Percentiles rank a stretch among this genome's conserved stretches.
Evolutionary conservation across 2,113 vertebrate species (phyloP).

Genomic region (Lagopus leucura): DNA sequence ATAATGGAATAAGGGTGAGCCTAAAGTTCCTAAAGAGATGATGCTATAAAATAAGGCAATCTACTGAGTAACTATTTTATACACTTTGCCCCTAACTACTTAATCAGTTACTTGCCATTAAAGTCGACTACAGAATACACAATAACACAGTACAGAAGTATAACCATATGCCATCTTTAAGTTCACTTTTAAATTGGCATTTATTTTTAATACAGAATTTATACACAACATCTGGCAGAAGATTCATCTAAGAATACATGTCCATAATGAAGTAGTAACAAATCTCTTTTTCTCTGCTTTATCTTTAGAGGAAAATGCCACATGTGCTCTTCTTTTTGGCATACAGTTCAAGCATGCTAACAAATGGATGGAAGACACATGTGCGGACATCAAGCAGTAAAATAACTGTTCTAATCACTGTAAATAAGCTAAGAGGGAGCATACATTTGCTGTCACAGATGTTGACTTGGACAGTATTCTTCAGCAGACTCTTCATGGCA

Average conservation of each 20-base stretch:
- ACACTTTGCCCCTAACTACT: not conserved
- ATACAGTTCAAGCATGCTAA: not conserved
- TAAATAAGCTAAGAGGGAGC: not conserved
- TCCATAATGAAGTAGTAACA: not conserved
- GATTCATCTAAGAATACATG: not conserved
- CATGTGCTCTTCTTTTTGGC: not conserved
- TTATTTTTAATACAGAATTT: not conserved
- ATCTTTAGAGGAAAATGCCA: not conserved
- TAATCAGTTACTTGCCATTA: not conserved
- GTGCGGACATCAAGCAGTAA: not conserved
- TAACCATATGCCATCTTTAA: not conserved
- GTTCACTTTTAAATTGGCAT: not conserved
- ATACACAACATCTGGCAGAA: not conserved
- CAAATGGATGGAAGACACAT: not conserved
- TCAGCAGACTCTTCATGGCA: not conserved
- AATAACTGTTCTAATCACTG: not conserved
- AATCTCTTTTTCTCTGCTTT: not conserved
- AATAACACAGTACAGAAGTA: not conserved
- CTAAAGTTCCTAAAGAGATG: not conserved
- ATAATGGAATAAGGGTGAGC: not conserved
- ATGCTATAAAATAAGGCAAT: not conserved
- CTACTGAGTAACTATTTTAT: not conserved
- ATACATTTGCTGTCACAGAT: not conserved
- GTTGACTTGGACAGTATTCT: not conserved
- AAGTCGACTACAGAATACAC: not conserved